These are phyloP conservation scores for Petrosia ficiformis DNA, from an alignment of 37 sponge, comb jelly and placozoan genomes.

Conservation along the genomic window DNA sequence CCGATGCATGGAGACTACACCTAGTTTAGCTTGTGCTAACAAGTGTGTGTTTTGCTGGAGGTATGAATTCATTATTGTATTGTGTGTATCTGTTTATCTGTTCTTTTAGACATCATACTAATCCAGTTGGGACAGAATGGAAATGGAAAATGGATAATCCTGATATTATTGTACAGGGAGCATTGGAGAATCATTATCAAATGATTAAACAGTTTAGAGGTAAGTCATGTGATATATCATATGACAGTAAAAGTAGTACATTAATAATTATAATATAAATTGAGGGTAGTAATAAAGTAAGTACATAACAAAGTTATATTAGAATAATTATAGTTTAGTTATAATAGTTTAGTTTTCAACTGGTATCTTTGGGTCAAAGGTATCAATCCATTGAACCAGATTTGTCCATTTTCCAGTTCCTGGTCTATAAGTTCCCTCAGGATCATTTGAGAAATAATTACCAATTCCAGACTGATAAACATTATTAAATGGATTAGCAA, in stretches of 20 bases:
- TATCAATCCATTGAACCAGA: slow-evolving; percentile 25
- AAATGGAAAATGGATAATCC: slow-evolving; percentile 90
- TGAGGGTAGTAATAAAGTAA: too few species aligned
- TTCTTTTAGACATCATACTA: slow-evolving; percentile 86
- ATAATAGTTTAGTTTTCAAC: background rate
- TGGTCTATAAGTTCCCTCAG: slow-evolving; percentile 2
- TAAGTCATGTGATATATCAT: too few species aligned
- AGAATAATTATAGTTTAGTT: too few species aligned
- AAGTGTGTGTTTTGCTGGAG: slow-evolving; percentile 97
- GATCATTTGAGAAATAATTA: slow-evolving; percentile 6
- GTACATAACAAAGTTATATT: too few species aligned
- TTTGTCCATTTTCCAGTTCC: slow-evolving; percentile 39
- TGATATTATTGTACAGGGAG: slow-evolving; percentile 66
- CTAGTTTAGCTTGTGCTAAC: slow-evolving; percentile 98
- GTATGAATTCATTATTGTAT: slow-evolving; percentile 7
- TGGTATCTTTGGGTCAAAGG: slow-evolving; percentile 31
- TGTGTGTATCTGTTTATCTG: background rate
- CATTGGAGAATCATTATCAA: slow-evolving; percentile 87
- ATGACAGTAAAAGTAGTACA: too few species aligned
- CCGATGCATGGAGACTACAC: slow-evolving; percentile 97
- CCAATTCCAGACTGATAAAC: slow-evolving; percentile 51
- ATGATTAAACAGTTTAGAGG: slow-evolving; percentile 97
- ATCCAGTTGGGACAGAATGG: slow-evolving; percentile 98
- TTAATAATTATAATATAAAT: too few species aligned
- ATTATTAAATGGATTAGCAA: slow-evolving; percentile 71